These are phyloP conservation scores for Drosophila athabasca DNA, from an alignment of 1,140 invertebrate genomes.

Conservation along the genomic window DNA sequence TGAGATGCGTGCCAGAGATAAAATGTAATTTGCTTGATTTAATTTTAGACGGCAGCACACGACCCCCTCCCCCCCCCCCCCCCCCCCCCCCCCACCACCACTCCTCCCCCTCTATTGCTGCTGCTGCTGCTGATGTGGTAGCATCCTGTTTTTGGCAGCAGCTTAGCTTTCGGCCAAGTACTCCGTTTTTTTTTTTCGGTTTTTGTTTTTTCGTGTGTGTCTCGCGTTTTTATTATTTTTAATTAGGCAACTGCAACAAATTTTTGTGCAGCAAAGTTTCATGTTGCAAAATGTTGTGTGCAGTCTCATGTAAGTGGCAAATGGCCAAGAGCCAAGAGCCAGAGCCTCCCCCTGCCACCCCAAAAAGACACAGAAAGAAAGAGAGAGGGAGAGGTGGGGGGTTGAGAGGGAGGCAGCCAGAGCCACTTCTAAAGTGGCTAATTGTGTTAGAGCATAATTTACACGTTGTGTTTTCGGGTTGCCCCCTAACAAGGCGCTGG, in stretches of 20 bases:
- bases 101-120: no score
- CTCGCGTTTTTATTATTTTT: constrained; percentile 56
- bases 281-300: constrained; percentile 71
- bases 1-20: constrained; percentile 81
- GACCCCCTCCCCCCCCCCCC: constrained; percentile 44
- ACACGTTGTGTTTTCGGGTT: constrained; percentile 79
- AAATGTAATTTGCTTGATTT: constrained; percentile 82
- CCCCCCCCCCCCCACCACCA: background rate
- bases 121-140: constrained; percentile 23
- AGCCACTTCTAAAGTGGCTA: constrained; percentile 77
- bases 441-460: constrained; percentile 82
- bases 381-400: constrained; percentile 4
- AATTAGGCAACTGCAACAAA: constrained; percentile 74
- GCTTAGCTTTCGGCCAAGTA: constrained; percentile 35
- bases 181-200: constrained; percentile 11
- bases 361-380: constrained; percentile 8
- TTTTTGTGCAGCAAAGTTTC: constrained; percentile 67
- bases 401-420: constrained; percentile 32
- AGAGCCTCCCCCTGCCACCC: constrained; percentile 24
- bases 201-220: background rate
- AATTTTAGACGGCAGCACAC: constrained; percentile 80
- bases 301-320: constrained; percentile 73
- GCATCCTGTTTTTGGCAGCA: constrained; percentile 66
- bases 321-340: constrained; percentile 34
- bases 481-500: constrained; percentile 71